Conservation (phyloP, 2,888 invertebrate species). For the Lasiommata megera region DNA sequence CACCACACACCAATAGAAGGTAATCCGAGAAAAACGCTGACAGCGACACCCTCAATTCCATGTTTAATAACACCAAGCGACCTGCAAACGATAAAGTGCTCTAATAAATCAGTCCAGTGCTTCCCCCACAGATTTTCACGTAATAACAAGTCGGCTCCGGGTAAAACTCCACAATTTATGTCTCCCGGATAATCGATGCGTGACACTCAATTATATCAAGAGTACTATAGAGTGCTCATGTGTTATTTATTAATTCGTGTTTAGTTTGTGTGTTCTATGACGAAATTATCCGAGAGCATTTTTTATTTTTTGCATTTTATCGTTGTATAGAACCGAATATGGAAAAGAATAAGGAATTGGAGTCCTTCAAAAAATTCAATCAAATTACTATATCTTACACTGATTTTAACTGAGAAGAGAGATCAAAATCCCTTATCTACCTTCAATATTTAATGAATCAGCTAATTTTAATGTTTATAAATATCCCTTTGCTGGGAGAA, state of each 20-base stretch:
- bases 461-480: too few relatives aligned
- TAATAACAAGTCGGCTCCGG: conserved; percentile 50
- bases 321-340: too few relatives aligned
- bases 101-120: conserved; percentile 52
- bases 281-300: too few relatives aligned
- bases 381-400: too few relatives aligned
- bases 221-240: conserved; percentile 4
- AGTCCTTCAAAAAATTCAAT: too few relatives aligned
- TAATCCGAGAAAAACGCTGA: conserved; percentile 4
- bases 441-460: too few relatives aligned
- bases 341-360: too few relatives aligned
- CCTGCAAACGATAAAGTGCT: conserved; percentile 47
- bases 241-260: neutral
- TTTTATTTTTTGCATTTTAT: too few relatives aligned
- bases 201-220: conserved; percentile 22
- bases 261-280: neutral
- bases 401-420: too few relatives aligned
- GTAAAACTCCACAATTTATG: conserved; percentile 40
- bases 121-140: conserved; percentile 53
- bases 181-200: conserved; percentile 36
- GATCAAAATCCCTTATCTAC: too few relatives aligned
- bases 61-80: conserved; percentile 33
- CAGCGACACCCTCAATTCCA: conserved; percentile 10
- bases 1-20: conserved; percentile 7
- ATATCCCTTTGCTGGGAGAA: too few relatives aligned